Conservation (phyloP, 2,113 vertebrate genomes). For the Dolichotis patagonum region DNA sequence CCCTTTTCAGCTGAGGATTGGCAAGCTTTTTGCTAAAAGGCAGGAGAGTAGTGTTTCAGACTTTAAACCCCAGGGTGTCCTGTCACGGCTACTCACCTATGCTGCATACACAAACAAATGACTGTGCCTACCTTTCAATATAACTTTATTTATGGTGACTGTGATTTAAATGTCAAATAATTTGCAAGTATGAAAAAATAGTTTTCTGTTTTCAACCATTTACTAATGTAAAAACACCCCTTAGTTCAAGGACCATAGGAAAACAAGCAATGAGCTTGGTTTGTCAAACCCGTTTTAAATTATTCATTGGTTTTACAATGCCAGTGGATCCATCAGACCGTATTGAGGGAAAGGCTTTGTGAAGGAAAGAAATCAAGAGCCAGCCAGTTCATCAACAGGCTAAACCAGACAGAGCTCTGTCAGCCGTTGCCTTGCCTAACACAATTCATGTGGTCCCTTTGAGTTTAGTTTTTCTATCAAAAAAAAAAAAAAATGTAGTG, state of each 20-base stretch:
- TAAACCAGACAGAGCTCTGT: background rate
- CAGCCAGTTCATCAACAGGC: background rate
- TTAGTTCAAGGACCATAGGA: background rate
- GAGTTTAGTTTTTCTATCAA: background rate
- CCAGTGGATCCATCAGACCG: background rate
- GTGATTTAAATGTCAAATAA: constrained; percentile 13
- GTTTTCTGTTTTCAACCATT: background rate
- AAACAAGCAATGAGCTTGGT: background rate
- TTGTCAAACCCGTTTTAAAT: background rate
- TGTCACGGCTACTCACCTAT: background rate
- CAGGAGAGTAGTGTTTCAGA: background rate
- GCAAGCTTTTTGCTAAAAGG: background rate
- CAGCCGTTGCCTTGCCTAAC: background rate
- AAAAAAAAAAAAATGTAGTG: background rate
- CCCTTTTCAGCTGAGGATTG: background rate
- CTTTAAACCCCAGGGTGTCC: background rate
- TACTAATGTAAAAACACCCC: background rate
- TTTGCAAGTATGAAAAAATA: background rate
- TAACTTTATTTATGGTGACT: background rate
- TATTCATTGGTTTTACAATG: background rate
- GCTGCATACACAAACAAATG: background rate
- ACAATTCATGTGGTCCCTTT: background rate
- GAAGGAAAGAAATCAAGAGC: background rate
- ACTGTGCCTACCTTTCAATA: background rate
- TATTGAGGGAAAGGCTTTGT: background rate